Conservation (phyloP, 2,888 invertebrate species). For the Meteorus cinctellus region DNA sequence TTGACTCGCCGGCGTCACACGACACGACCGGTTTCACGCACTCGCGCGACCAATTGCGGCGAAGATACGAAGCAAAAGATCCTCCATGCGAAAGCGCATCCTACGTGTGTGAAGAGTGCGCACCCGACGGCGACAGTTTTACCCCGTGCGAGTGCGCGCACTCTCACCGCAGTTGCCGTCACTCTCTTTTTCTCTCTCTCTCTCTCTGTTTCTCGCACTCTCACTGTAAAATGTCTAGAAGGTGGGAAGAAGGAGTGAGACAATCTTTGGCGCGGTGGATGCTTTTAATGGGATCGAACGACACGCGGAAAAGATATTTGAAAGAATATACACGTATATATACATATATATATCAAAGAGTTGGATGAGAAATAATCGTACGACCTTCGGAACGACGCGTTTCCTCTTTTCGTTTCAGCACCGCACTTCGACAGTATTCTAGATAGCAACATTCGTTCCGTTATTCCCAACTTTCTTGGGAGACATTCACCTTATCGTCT, state of each 20-base stretch:
- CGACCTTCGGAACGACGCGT: constrained; percentile 2
- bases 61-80: constrained; percentile 26
- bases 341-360: neutral
- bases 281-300: constrained; percentile 11
- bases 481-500: constrained; percentile 11
- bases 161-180: neutral
- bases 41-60: constrained; percentile 43
- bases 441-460: constrained; percentile 13
- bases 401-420: constrained; percentile 12
- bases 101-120: constrained; percentile 13
- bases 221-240: neutral
- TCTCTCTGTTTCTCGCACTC: neutral
- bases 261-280: constrained; percentile 8
- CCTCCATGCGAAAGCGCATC: neutral
- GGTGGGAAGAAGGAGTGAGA: constrained; percentile 1
- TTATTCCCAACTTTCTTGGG: constrained; percentile 4
- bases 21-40: constrained; percentile 45
- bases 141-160: neutral
- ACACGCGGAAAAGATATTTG: constrained; percentile 15
- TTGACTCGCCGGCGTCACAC: constrained; percentile 42
- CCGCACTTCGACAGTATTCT: constrained; percentile 16
- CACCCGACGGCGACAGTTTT: constrained; percentile 25
- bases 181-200: neutral
- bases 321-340: neutral
- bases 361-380: constrained; percentile 12